Base-by-base conservation (phyloP, 2,888 invertebrate genomes). In the Sarcophaga variegata region DNA sequence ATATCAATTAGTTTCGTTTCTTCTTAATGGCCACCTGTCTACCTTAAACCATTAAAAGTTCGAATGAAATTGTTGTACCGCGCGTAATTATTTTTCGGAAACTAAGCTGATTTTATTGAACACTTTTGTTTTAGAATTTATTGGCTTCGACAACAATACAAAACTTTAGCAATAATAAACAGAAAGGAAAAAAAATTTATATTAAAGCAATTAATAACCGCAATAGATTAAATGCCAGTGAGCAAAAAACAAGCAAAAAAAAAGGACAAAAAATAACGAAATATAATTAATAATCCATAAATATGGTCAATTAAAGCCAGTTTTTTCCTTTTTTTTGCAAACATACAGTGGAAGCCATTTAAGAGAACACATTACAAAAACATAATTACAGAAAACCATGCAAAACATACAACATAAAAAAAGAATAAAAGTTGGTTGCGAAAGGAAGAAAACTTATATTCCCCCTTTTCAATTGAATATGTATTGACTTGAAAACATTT, bases 281-380 rank as follows among this genome's bases (percentile, higher is more conserved):
- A 77, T 75, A 64, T 83, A 79, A 83, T 79, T 83, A 83, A 83
- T 83, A 79, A 79, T 83, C 79, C 69, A 83, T 83, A 83, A 83
- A 83, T 83, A 79, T 79, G 79, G 79, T 75, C 79, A 79, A 75
- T 83, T 83, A 79, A 22, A 70, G 67, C 4, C 11, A 70, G 59
- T 83, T 78, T 27, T 0, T 4, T 4, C 27, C 4, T 27, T 27
- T 27, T 27, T 27, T 27, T 27, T 27, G 27, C 27, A 27, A 27
- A 45, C n/a, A 37, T 37, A 37, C 37, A 37, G 37, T 37, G 37
- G 6, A 37, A 37, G 6, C 37, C 37, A 37, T 37, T 37, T 6
- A 37, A 37, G 37, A 49, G 11, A 62, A 66, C 45, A 60, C 49
- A 81, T 69, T 69, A 47, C 74, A 74, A 60, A 69, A 83, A 79